These are phyloP conservation scores for Trichonephila clavata DNA, from an alignment of 1,140 invertebrate genomes.

Conservation along the genomic window DNA sequence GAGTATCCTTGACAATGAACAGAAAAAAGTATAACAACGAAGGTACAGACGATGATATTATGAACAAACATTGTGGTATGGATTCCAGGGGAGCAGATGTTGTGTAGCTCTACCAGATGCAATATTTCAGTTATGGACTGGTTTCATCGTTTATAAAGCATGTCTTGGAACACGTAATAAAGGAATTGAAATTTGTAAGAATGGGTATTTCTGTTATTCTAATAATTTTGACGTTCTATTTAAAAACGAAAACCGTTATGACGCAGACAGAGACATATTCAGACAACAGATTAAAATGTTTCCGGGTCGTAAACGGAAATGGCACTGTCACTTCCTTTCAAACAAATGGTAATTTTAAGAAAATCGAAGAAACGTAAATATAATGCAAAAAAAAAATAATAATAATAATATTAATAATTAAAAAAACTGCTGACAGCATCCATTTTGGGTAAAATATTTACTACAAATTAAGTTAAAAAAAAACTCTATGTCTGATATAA, in stretches of 20 bases:
- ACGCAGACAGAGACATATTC: conserved; percentile 16
- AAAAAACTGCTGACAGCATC: too few relatives aligned
- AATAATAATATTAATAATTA: neutral
- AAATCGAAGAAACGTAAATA: neutral
- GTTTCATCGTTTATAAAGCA: conserved; percentile 4
- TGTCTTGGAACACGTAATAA: neutral
- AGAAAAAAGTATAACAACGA: neutral
- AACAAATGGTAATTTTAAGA: conserved; percentile 28
- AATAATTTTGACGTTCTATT: neutral
- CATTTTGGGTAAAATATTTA: too few relatives aligned
- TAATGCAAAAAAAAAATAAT: too few relatives aligned
- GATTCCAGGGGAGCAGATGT: neutral
- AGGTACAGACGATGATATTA: neutral
- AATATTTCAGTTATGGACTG: neutral
- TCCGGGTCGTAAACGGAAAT: conserved; percentile 32
- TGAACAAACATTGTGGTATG: neutral
- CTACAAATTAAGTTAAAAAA: too few relatives aligned
- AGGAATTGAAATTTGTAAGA: neutral
- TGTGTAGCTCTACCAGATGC: neutral
- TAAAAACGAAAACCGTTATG: conserved; percentile 17
- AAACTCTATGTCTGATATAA: too few relatives aligned
- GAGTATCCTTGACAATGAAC: conserved; percentile 36
- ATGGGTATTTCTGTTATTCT: neutral
- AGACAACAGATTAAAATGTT: conserved; percentile 40
- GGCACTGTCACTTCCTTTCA: conserved; percentile 21